A percentile compares a stretch with the other conserved stretches of the same genome.
Evolutionary conservation across 2,113 vertebrate species (phyloP).

Genomic region (Elgaria multicarinata): DNA sequence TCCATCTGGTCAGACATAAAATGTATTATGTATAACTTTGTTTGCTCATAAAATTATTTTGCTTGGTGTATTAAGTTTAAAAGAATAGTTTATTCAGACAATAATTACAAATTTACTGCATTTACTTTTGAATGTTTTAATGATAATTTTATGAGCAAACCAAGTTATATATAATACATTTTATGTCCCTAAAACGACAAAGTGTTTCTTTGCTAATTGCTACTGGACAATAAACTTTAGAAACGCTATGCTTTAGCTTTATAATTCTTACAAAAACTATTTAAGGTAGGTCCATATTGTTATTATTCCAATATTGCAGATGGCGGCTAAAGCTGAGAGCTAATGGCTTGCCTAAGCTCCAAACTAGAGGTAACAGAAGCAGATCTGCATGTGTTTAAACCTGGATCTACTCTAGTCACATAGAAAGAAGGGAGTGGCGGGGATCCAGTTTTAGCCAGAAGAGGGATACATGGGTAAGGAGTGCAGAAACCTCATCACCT

Average conservation of each 20-base stretch:
- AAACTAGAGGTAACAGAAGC: background rate
- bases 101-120: too few species aligned
- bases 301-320: background rate
- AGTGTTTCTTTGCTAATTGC: background rate
- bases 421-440: background rate
- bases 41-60: too few species aligned
- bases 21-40: too few species aligned
- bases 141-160: too few species aligned
- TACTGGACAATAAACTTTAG: background rate
- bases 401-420: background rate
- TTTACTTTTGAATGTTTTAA: too few species aligned
- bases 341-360: background rate
- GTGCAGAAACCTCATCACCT: background rate
- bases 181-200: too few species aligned
- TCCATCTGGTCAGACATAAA: too few species aligned
- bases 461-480: background rate
- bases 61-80: too few species aligned
- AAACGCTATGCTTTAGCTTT: background rate
- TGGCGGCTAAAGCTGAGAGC: background rate
- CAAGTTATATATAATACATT: too few species aligned
- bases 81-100: too few species aligned
- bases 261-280: background rate
- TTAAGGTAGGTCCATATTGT: background rate
- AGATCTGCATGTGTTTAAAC: background rate
- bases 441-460: background rate